Evolutionary conservation across 2,797 vertebrate species (phyloP).

Genomic region (Pantherophis vulpinus): DNA sequence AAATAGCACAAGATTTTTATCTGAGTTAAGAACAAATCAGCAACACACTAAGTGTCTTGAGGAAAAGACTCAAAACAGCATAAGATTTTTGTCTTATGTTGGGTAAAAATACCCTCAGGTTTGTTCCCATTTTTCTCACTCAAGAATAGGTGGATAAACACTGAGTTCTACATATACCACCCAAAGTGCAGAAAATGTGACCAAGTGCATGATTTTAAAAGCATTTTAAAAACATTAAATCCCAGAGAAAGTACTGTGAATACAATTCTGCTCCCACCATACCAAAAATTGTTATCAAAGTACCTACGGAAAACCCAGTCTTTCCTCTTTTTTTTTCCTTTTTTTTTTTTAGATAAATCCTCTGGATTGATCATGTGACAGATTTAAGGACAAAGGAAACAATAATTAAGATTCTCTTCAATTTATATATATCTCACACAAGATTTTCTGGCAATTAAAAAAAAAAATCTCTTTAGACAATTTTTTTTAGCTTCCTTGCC

Average conservation of each 20-base stretch:
- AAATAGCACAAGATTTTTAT: not conserved
- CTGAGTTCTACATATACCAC: not conserved
- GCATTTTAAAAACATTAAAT: not conserved
- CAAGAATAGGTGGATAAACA: not conserved
- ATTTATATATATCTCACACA: not conserved
- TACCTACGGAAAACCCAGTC: not conserved
- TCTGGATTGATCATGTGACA: not conserved
- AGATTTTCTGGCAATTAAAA: not conserved
- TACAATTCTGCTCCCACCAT: not conserved
- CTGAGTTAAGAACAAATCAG: not conserved
- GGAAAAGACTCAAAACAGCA: not conserved
- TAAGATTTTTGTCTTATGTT: not conserved
- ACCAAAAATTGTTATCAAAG: not conserved
- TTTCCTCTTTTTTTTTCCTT: not conserved
- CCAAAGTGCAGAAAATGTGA: not conserved
- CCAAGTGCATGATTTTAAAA: not conserved
- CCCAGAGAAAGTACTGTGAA: not conserved
- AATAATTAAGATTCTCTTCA: not conserved
- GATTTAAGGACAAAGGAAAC: not conserved
- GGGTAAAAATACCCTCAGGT: not conserved
- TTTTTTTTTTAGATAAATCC: not conserved
- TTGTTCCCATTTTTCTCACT: not conserved
- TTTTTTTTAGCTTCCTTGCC: not conserved
- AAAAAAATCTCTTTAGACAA: not conserved
- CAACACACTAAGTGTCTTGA: not conserved